Evolutionary conservation across 2,797 vertebrate species (phyloP).

Genomic region (Crenuchus spilurus): DNA sequence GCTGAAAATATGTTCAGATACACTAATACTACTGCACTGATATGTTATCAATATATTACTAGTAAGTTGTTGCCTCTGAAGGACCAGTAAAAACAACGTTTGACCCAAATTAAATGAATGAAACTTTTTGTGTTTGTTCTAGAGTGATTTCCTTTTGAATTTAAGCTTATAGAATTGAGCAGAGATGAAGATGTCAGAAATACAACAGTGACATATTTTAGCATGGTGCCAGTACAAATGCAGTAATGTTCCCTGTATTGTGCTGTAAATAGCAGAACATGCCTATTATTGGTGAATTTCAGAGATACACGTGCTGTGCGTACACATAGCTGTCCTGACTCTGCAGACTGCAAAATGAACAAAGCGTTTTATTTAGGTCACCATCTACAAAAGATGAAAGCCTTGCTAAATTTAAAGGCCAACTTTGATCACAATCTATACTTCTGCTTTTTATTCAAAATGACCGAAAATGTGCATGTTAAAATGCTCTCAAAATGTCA

Average conservation of each 20-base stretch:
- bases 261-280: slow-evolving; percentile 12
- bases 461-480: not conserved
- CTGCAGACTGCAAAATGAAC: not conserved
- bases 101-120: too few relatives aligned
- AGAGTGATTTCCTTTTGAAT: too few relatives aligned
- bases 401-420: slow-evolving; percentile 19
- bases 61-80: too few relatives aligned
- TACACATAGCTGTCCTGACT: not conserved
- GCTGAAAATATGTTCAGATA: too few relatives aligned
- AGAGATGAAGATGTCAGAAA: too few relatives aligned
- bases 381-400: slow-evolving; percentile 16
- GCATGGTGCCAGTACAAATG: not conserved
- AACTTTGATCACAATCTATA: slow-evolving; percentile 6
- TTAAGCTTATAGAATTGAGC: too few relatives aligned
- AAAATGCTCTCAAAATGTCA: not conserved
- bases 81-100: too few relatives aligned
- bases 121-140: too few relatives aligned
- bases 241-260: slow-evolving; percentile 1
- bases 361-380: slow-evolving; percentile 20
- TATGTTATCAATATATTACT: too few relatives aligned
- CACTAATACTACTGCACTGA: too few relatives aligned
- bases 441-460: not conserved
- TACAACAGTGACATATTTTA: too few relatives aligned
- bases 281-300: not conserved
- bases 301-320: not conserved